Base-by-base conservation (phyloP, 1,140 invertebrate species). In the Venturia canescens region DNA sequence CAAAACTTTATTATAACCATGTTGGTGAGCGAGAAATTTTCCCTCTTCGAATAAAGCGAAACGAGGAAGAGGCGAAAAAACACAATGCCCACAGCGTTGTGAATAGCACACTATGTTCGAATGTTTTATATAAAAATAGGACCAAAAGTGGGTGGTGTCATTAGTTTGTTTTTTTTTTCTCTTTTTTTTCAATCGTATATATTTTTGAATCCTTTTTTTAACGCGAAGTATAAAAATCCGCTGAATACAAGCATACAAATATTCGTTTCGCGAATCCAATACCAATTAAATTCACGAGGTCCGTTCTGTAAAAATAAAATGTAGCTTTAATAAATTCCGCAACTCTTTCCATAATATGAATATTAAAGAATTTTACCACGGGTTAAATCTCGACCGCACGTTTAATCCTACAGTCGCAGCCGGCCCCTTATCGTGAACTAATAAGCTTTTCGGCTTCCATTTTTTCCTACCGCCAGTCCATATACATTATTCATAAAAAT, bases 401-500 rank as follows among this genome's bases (percentile, higher is more conserved):
- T 69, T n/a, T 69, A 69, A 69, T 29, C 66, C 66, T 9, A 16
- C 66, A 69, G 29, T 69, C 66, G 29, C 66, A 27, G 66, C 15
- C 29, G 27, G 31, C 66, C 66, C 31, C 66, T 69, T 69, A 69
- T 69, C 66, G 66, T n/a, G 66, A 27, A 69, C 29, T 69, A 69
- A 69, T 69, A 69, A 69, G 31, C 13, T 16, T 69, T 69, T 31
- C 31, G 27, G 13, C 4, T 57, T 57, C 4, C 15, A n/a, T 57
- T 31, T 69, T 69, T 34, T 31, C 18, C 0, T 31, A 27, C 66
- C 1, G 18, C 66, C 66, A 69, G 27, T 31, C 4, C 66, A 27
- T 31, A 69, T 69, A 69, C 66, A 69, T 69, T 69, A 69, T 69
- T 69, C 66, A 69, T 69, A 27, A 69, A 69, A 69, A 69, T 69